A percentile compares a stretch with the other conserved stretches of the same genome.
Evolutionary conservation across 2,113 vertebrate genomes (phyloP).

Genomic region (Phalacrocorax carbo): DNA sequence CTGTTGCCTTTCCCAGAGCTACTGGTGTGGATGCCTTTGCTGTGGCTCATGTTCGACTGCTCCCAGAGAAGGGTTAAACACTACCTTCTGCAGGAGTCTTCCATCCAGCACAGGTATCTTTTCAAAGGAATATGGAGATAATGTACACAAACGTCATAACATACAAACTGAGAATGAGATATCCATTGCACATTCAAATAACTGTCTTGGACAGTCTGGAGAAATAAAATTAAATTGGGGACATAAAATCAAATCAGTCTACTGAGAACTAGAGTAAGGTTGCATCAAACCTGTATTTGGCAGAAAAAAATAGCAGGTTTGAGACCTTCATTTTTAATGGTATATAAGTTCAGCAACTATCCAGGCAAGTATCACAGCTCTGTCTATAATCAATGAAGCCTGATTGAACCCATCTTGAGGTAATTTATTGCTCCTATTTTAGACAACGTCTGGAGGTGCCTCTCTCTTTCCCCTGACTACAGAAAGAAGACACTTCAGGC

Average conservation of each 20-base stretch:
- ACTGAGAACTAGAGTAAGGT: background rate
- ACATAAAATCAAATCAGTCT: background rate
- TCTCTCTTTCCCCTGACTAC: background rate
- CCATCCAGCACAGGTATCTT: background rate
- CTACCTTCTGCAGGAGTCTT: background rate
- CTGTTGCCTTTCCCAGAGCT: background rate
- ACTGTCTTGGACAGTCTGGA: background rate
- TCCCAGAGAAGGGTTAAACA: rapidly evolving
- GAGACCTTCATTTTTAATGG: background rate
- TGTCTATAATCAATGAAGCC: background rate
- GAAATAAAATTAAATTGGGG: background rate
- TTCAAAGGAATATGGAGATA: background rate
- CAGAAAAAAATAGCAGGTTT: background rate
- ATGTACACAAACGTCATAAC: background rate
- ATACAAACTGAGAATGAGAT: background rate
- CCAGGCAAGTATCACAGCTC: background rate
- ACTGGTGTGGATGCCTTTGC: background rate
- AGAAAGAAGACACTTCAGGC: background rate
- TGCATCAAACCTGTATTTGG: rapidly evolving
- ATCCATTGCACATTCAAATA: background rate
- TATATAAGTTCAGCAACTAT: background rate
- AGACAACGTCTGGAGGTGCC: background rate
- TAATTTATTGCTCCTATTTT: background rate
- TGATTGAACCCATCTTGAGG: background rate
- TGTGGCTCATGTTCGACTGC: background rate